phyloP scores from a whole-genome alignment of 1,140 invertebrate genomes.

The Hylaeus anthracinus region DNA sequence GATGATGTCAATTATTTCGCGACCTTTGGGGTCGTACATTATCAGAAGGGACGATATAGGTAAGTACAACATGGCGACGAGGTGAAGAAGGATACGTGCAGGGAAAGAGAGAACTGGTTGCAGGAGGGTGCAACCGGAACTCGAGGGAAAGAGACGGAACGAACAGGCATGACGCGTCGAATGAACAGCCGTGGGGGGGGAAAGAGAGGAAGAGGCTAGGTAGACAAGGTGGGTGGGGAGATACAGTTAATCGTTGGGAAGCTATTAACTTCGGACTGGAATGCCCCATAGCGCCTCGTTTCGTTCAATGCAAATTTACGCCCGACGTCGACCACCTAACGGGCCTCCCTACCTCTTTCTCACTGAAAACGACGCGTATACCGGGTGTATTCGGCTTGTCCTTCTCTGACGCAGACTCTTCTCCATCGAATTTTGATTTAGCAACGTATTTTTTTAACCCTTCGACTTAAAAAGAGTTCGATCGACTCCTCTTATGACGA shows the following conservation, averaged over 20 bases:
- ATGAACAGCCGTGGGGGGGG: conserved; percentile 34
- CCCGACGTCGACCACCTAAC: conserved; percentile 65
- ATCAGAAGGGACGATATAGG: conserved; percentile 66
- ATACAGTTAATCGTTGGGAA: conserved; percentile 79
- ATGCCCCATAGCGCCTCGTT: conserved; percentile 76
- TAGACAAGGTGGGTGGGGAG: conserved; percentile 53
- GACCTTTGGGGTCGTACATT: conserved; percentile 73
- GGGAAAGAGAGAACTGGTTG: conserved; percentile 36
- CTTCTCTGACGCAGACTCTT: no score
- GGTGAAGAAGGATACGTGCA: conserved; percentile 37
- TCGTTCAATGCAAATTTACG: conserved; percentile 79
- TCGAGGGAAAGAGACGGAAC: conserved; percentile 29
- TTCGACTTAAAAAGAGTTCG: no score
- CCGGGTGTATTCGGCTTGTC: not conserved
- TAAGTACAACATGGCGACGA: conserved; percentile 54
- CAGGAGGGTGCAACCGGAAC: not conserved
- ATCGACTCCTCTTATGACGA: no score
- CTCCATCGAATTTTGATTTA: no score
- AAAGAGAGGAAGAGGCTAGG: conserved; percentile 34
- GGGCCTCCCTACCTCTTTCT: conserved; percentile 47
- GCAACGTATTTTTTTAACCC: no score
- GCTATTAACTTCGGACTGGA: conserved; percentile 79
- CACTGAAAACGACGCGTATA: conserved; percentile 43
- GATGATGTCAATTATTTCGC: conserved; percentile 73
- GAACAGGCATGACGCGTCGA: conserved; percentile 27